Conservation (phyloP, 2,888 invertebrate species). For the Apamea crenata region DNA sequence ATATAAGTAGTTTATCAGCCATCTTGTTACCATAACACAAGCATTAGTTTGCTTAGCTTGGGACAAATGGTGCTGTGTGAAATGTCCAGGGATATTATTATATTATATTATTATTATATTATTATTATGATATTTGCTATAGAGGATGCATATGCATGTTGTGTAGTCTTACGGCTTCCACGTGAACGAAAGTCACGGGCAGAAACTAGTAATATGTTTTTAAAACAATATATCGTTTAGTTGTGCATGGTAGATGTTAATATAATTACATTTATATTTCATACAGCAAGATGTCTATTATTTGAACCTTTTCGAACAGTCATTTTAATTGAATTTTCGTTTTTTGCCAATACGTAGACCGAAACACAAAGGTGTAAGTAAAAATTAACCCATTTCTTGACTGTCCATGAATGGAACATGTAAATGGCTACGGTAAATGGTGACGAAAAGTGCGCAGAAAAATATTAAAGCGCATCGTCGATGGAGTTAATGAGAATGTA, state of each 20-base stretch:
- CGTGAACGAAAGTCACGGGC: not conserved
- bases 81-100: no score
- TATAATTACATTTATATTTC: not conserved
- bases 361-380: not conserved
- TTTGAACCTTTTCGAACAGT: not conserved
- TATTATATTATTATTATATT: no score
- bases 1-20: no score
- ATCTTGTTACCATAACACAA: no score
- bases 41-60: no score
- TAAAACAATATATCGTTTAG: not conserved
- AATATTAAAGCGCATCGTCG: not conserved
- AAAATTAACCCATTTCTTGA: not conserved
- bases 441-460: not conserved
- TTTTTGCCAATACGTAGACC: not conserved
- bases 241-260: not conserved
- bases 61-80: no score
- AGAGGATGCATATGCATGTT: not conserved
- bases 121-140: no score
- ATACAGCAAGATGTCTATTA: slow-evolving; percentile 3
- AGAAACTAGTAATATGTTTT: no score
- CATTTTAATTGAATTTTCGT: not conserved
- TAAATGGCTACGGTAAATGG: not conserved
- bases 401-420: not conserved
- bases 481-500: not conserved
- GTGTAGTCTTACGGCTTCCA: not conserved